Conservation (phyloP, 2,797 vertebrate species). For the Prionace glauca region DNA sequence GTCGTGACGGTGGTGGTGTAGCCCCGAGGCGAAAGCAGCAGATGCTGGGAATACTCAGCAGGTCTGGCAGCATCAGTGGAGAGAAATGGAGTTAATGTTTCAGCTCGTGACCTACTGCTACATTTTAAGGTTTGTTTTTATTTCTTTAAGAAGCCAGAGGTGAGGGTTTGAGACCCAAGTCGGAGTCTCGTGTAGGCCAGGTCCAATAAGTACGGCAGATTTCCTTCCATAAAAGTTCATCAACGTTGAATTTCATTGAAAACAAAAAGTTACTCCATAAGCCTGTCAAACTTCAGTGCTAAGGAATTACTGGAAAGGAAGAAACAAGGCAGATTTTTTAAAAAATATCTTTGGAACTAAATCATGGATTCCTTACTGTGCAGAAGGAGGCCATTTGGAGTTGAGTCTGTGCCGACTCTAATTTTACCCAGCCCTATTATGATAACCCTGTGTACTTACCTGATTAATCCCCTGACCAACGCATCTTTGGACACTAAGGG, state of each 20-base stretch:
- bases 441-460: too few relatives aligned
- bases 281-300: not conserved
- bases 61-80: not conserved
- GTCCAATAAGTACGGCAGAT: too few relatives aligned
- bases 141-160: not conserved
- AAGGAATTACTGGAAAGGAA: not conserved
- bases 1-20: not conserved
- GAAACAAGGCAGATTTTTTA: not conserved
- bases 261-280: not conserved
- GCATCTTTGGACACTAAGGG: too few relatives aligned
- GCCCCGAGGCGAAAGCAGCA: not conserved
- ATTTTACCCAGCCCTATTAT: too few relatives aligned
- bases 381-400: too few relatives aligned
- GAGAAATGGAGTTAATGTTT: not conserved
- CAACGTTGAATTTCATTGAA: not conserved
- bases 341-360: too few relatives aligned
- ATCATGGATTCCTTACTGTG: too few relatives aligned
- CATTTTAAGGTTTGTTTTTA: not conserved
- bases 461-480: too few relatives aligned
- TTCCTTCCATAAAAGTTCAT: not conserved
- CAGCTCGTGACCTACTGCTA: not conserved
- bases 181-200: too few relatives aligned
- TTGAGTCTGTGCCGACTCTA: too few relatives aligned
- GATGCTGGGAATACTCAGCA: not conserved
- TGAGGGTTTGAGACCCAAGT: not conserved